Base-by-base conservation (phyloP, 1,140 invertebrate genomes). In the Cydia fagiglandana region DNA sequence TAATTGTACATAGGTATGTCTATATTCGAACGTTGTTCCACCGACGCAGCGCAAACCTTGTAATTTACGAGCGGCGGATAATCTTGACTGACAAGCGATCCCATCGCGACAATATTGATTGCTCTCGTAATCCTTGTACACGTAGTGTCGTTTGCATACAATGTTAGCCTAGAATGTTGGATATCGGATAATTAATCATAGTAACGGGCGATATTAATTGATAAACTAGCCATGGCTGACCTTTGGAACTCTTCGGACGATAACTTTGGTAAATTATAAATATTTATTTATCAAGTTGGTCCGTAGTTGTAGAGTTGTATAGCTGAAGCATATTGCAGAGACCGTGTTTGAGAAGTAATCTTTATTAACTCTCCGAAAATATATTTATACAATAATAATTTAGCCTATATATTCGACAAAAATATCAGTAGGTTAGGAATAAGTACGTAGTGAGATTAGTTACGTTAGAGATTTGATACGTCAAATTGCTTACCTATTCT, bases 21-120 rank as follows among this genome's bases (percentile, higher is more conserved):
- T 28, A 50, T 50, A 68, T 30, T 12, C 12, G 30, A 68, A 9
- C 64, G 64, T 68, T 34, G 12, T 41, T 38, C 34, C 30, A 15
- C 15, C 30, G 64, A 15, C 64, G 64, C 30, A n/a, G 64, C 30
- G 30, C 64, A 68, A 68, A 68, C 64, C 28, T 68, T 30, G 64
- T 68, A 68, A 68, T 68, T 68, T 68, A 68, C 64, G 64, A 68
- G 64, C 64, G 30, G 20, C 28, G 4, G 64, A 68, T 68, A 68
- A 68, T 68, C 64, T 68, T 68, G 64, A 68, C 64, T 68, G 64
- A 68, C 64, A 68, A 38, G 64, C 64, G 64, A 68, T 38, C 64
- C 9, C 64, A 68, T n/a, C 30, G 64, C 64, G 64, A 30, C 30
- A 68, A 68, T 68, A 68, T 68, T 68, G 64, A 68, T 68, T 68